Base-by-base conservation (phyloP, 92 coral and sea anemone species). In the Palythoa grandis region DNA sequence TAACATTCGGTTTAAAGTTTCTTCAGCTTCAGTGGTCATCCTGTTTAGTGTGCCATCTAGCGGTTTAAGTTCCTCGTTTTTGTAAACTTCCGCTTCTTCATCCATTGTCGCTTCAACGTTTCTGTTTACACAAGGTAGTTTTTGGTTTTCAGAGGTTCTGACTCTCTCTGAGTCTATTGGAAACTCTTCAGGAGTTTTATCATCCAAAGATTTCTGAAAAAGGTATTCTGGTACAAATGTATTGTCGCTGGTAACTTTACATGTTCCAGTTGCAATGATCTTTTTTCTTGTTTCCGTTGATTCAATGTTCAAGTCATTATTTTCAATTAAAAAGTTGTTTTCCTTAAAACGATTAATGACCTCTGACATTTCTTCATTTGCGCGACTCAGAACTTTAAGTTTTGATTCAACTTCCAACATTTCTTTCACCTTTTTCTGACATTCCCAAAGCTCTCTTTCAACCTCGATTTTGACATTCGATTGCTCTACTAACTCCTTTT, bases 401-500 rank as follows among this genome's bases (percentile, higher is more conserved):
- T 84, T 88, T 53, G 74, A 65, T 82, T 92, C 88, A 70, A 90
- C 20, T 1, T 67, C 80, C 54, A 78, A 66, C 63, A 88, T 67
- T 53, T 88, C 84, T 16, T 86, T 77, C 15, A 92, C 82, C 76
- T 87, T 82, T 72, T 66, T 88, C 58, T 88, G 86, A 38, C 90
- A 87, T 7, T 74, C 86, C 53, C 73, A 68, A 43, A 94, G 92
- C 6, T 92, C 89, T 3, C 87, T 80, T 75, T 73, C 90, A 24
- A 94, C 68, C 29, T 74, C 88, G n/a, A 79, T 87, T 78, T 92
- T 94, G 74, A 84, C 90, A 29, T 90, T 92, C 2, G 94, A 88
- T 75, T 94, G 93, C 19, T 92, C 95, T 58, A 91, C 58, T 74
- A 94, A 38, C 38, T 96, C 95, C 11, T 92, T 94, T 37, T 96